A percentile compares a stretch with the other conserved stretches of the same genome.
Conservation (phyloP, 2,888 invertebrate genomes). For the Caenorhabditis sp. region DNA sequence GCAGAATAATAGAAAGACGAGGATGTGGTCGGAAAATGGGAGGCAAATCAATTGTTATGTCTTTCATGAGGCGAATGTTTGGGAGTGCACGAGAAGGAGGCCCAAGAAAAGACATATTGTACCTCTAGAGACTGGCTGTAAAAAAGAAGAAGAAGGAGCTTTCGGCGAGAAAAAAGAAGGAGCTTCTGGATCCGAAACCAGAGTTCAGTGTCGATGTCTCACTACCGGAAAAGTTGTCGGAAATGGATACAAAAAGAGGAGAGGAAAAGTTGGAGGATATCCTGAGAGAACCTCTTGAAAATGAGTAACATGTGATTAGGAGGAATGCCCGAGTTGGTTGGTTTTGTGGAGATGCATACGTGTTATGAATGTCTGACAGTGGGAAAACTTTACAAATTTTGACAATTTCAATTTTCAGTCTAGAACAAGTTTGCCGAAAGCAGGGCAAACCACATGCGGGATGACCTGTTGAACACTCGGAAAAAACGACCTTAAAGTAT, state of each 20-base stretch:
- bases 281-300: neutral
- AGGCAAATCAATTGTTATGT: constrained; percentile 50
- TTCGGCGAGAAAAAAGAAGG: neutral
- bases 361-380: constrained; percentile 6
- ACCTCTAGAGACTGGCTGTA: constrained; percentile 59
- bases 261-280: constrained; percentile 6
- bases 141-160: constrained; percentile 43
- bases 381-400: neutral
- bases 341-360: neutral
- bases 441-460: no score
- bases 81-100: constrained; percentile 14
- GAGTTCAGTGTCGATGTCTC: constrained; percentile 36
- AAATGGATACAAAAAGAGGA: constrained; percentile 28
- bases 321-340: neutral
- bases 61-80: constrained; percentile 27
- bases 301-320: constrained; percentile 48
- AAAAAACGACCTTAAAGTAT: no score
- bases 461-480: no score
- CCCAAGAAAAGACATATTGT: constrained; percentile 35
- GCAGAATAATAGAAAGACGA: constrained; percentile 21
- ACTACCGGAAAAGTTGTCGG: constrained; percentile 39
- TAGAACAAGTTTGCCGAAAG: no score
- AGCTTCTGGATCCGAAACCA: constrained; percentile 39
- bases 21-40: neutral
- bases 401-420: no score